phyloP scores from a whole-genome alignment of 2,888 invertebrate species.

The Idaea straminata region DNA sequence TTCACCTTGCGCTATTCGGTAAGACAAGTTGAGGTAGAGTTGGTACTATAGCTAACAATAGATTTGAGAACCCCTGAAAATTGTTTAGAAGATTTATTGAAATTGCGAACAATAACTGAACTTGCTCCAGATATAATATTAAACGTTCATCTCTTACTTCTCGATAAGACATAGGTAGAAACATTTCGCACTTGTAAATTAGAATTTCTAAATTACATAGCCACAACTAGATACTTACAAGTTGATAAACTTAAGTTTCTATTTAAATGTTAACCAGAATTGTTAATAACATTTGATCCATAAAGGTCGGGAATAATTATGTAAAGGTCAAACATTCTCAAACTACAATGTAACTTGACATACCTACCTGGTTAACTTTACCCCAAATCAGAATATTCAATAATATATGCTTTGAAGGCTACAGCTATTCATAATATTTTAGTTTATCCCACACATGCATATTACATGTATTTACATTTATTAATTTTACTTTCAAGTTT shows the following conservation, averaged over 20 bases:
- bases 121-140: not conserved
- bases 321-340: conserved; percentile 23
- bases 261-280: conserved; percentile 26
- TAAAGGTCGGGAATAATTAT: conserved; percentile 26
- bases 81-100: not conserved
- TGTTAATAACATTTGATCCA: conserved; percentile 24
- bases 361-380: conserved; percentile 14
- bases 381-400: conserved; percentile 4
- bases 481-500: too few species aligned
- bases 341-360: conserved; percentile 12
- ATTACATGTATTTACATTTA: not conserved
- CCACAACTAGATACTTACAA: not conserved
- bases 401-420: not conserved
- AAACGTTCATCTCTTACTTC: not conserved
- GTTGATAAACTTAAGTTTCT: conserved; percentile 25
- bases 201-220: not conserved
- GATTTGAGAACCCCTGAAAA: not conserved
- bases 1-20: not conserved
- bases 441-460: not conserved
- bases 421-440: not conserved
- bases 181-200: not conserved
- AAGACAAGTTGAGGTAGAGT: not conserved
- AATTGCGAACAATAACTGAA: not conserved
- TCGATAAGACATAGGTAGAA: not conserved
- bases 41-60: not conserved